Percentiles rank a stretch among this genome's conserved stretches.
phyloP scores from a whole-genome alignment of 2,888 invertebrate species.

The Crossocerus cetratus region DNA sequence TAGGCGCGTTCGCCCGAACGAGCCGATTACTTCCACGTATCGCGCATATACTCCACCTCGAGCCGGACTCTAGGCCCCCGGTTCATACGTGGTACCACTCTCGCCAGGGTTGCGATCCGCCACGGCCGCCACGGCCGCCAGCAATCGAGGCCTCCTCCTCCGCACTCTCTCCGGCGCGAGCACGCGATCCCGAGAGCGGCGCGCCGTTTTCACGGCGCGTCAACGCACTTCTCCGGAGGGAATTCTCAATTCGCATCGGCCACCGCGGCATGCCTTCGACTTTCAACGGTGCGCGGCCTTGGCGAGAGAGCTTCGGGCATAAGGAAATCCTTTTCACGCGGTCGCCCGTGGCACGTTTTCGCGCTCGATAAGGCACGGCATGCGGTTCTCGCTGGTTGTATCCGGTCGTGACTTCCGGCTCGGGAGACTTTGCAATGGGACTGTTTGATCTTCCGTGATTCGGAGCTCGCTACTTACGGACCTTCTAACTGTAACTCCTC shows the following conservation, averaged over 20 bases:
- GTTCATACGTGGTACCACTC: not conserved
- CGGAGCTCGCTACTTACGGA: too few relatives aligned
- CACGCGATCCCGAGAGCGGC: not conserved
- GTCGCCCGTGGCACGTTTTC: not conserved
- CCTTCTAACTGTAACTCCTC: too few relatives aligned
- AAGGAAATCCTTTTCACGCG: constrained; percentile 1
- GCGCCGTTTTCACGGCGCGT: too few relatives aligned
- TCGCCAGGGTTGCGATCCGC: not conserved
- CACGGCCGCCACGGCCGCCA: not conserved
- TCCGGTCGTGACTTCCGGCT: not conserved
- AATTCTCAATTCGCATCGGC: not conserved
- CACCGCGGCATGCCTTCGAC: not conserved
- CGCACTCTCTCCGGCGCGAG: not conserved
- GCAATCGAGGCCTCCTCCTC: not conserved
- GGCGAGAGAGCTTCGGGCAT: not conserved
- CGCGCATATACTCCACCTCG: not conserved
- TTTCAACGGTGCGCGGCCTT: not conserved
- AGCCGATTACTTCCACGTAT: constrained; percentile 1
- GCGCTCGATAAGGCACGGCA: not conserved
- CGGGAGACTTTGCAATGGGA: too few relatives aligned
- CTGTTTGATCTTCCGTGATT: too few relatives aligned
- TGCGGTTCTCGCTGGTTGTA: not conserved
- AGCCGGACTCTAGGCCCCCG: not conserved
- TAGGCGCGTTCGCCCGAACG: constrained; percentile 5
- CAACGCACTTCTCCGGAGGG: too few relatives aligned